Evolutionary conservation across 1,140 invertebrate genomes (phyloP).

Genomic region (Conus ventricosus): DNA sequence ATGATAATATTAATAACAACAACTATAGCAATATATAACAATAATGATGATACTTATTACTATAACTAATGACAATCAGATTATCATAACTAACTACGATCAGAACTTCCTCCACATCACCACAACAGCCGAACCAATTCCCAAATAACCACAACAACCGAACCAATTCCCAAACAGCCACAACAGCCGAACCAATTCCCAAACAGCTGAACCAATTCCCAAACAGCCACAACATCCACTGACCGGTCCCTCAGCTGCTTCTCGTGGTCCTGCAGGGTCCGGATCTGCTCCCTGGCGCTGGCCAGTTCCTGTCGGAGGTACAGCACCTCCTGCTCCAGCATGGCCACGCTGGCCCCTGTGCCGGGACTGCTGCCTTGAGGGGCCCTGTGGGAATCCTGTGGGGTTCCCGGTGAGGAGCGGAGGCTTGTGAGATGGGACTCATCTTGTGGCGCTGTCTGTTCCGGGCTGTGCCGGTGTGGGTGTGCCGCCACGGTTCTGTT

Average conservation of each 20-base stretch:
- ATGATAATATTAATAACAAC: too few species aligned
- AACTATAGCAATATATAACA: too few species aligned
- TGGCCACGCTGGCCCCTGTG: not conserved
- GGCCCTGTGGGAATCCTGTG: not conserved
- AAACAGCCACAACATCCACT: not conserved
- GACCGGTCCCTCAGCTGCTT: slow-evolving; percentile 74
- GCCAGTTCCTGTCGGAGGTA: slow-evolving; percentile 76
- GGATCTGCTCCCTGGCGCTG: slow-evolving; percentile 74
- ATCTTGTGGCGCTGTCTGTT: not conserved
- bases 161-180: not conserved
- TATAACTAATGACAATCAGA: too few species aligned
- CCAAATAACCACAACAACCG: too few species aligned
- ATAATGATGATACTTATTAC: too few species aligned
- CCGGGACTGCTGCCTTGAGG: not conserved
- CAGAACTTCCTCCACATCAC: too few species aligned
- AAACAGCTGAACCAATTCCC: too few species aligned
- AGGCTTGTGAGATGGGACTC: not conserved
- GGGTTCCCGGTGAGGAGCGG: not conserved
- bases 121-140: too few species aligned
- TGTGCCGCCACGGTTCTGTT: not conserved
- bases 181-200: not conserved
- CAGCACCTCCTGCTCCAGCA: slow-evolving; percentile 75
- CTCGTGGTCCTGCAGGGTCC: slow-evolving; percentile 75
- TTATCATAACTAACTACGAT: too few species aligned
- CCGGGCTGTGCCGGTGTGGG: not conserved